phyloP scores from a whole-genome alignment of 2,888 invertebrate genomes.

The Trimorus sp. region DNA sequence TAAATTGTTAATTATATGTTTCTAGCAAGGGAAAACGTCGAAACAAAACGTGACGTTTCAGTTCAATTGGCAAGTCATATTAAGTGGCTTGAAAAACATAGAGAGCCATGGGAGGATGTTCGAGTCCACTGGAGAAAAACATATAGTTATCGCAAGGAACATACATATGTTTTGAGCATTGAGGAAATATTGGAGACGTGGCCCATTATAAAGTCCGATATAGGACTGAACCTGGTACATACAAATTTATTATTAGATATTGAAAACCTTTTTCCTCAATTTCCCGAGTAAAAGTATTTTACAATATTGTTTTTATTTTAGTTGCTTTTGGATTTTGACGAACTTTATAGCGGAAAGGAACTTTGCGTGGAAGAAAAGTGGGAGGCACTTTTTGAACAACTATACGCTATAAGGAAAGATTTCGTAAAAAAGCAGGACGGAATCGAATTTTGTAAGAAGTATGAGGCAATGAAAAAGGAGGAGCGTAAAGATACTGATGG shows the following conservation, averaged over 20 bases:
- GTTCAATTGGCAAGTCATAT: background rate
- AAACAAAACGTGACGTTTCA: background rate
- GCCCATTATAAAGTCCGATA: background rate
- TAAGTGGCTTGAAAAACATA: background rate
- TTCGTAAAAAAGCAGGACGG: background rate
- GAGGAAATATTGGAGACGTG: background rate
- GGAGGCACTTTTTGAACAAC: background rate
- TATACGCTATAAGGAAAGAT: background rate
- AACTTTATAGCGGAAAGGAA: background rate
- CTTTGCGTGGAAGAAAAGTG: background rate
- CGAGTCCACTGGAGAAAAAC: background rate
- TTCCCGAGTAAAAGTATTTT: no score
- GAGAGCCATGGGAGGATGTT: constrained; percentile 3
- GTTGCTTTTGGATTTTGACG: background rate
- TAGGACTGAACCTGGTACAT: background rate
- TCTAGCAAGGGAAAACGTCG: background rate
- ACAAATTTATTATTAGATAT: no score
- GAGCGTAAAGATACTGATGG: background rate
- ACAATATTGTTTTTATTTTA: background rate
- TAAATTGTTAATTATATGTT: no score
- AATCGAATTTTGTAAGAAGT: background rate
- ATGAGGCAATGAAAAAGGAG: background rate
- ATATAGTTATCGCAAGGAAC: background rate
- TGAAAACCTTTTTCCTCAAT: no score
- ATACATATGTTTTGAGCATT: background rate